phyloP scores from a whole-genome alignment of 1,140 invertebrate genomes.

The Asobara japonica region DNA sequence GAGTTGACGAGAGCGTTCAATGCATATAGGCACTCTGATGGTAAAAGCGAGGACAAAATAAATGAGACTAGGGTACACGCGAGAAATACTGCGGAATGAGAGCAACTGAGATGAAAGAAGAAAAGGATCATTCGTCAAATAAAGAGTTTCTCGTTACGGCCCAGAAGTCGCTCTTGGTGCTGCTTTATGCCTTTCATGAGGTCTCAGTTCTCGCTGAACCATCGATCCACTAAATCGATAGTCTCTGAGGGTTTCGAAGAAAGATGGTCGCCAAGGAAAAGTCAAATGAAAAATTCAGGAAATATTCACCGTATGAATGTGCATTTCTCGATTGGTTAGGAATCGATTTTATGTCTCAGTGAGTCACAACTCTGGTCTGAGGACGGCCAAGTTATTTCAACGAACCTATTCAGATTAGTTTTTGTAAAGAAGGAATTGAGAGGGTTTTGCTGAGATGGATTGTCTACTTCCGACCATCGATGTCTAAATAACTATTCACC shows the following conservation, averaged over 20 bases:
- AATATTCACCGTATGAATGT: conserved; percentile 10
- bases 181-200: conserved; percentile 17
- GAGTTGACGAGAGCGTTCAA: background rate
- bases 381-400: background rate
- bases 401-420: background rate
- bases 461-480: too few species aligned
- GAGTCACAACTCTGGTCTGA: background rate
- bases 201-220: background rate
- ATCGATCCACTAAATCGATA: conserved; percentile 10
- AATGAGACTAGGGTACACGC: background rate
- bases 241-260: background rate
- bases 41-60: conserved; percentile 15
- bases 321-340: conserved; percentile 11
- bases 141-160: conserved; percentile 14
- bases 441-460: too few species aligned
- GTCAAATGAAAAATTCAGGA: conserved; percentile 3
- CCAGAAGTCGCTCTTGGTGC: background rate
- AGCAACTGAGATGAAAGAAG: conserved; percentile 5
- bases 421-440: background rate
- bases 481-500: too few species aligned
- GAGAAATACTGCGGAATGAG: background rate
- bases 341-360: background rate
- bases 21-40: background rate
- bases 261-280: conserved; percentile 10
- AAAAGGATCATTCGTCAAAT: conserved; percentile 25